Base-by-base conservation (phyloP, 2,113 vertebrate species). In the Lucifuga dentata region DNA sequence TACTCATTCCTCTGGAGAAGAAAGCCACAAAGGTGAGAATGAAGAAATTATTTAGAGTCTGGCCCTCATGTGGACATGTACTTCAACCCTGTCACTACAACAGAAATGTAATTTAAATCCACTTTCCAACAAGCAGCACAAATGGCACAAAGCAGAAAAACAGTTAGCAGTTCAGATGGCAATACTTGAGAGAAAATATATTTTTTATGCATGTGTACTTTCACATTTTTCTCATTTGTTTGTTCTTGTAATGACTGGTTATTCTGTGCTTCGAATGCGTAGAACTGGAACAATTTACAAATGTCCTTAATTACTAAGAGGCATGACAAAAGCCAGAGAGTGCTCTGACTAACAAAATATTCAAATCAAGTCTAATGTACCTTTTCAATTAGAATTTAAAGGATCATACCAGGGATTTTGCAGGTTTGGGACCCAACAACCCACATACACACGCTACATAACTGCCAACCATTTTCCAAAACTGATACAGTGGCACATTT, bases 1-100 rank as follows among this genome's bases (percentile, higher is more conserved):
- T 80, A 87, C 65, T 82, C 80, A 83, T 41, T 8, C n/a, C 77
- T 80, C 50, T 45, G 40, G 21, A 59, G 65, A n/a, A 45, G 5
- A 69, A 12, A 23, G 20, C 35, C 21, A 45, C 63, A 67, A 53
- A 60, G 57, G 49, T 55, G 39, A 78, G 53, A 80, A 83, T 41
- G 16, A 68, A 64, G 46, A 50, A 73, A 78, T 57, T 8, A 56
- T 21, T 44, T 43, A 26, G 5, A 49, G 38, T n/a, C 19, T 21
- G 62, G 38, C 50, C 66, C 48, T 60, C 61, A 62, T 38, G 48
- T 50, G 57, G 35, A 32, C 23, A 44, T 46, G 67, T 41, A 58
- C 64, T 35, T 59, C 59, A 63, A 64, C 41, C 52, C 44, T 56
- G 63, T 75, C 52, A 70, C 26, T 60, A 53, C 29, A 45, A 61